Base-by-base conservation (phyloP, 2,113 vertebrate species). In the Anas platyrhynchos region DNA sequence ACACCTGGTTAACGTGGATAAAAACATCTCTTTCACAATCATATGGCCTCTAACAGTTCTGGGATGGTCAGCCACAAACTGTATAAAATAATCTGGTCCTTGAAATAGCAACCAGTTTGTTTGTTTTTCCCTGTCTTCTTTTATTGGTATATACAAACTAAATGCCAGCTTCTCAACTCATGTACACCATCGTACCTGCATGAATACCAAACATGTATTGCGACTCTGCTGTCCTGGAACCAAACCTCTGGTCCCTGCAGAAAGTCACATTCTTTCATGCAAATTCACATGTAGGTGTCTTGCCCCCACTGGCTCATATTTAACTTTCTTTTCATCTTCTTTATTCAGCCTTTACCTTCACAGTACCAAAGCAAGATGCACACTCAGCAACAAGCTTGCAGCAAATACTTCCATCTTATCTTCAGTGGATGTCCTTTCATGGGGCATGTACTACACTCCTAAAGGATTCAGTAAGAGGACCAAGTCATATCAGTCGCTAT, bases 241-340 rank as follows among this genome's bases (percentile, higher is more conserved):
- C 59, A 78, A 43, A 94, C 44, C 48, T 38, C 13, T 56, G 54
- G 43, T 48, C 69, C 68, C 77, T 72, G 48, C 34, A 92, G 74
- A 91, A 93, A 55, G 11, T 16, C 72, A 34, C 86, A 52, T 74
- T 81, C 44, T 81, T 81, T 86, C 59, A 55, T 34, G 58, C 31
- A 78, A 43, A 75, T 46, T 72, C 13, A 92, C 46, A 61, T 27
- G 79, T 88, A 82, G 91, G 77, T 3, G 2, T 91, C 59, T 85
- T 94, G 82, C 74, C 34, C 65, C 68, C 80, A 81, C 73, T 67
- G 71, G 76, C 46, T 91, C 86, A 72, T 86, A 94, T 83, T 96
- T 95, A 94, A 93, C 63, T 88, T 58, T 67, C 72, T 88, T 86
- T 83, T 86, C 29, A 55, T 90, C 72, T 79, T 77, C 36, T 91